Conservation (phyloP, 2,888 invertebrate genomes). For the Conops quadrifasciatus region DNA sequence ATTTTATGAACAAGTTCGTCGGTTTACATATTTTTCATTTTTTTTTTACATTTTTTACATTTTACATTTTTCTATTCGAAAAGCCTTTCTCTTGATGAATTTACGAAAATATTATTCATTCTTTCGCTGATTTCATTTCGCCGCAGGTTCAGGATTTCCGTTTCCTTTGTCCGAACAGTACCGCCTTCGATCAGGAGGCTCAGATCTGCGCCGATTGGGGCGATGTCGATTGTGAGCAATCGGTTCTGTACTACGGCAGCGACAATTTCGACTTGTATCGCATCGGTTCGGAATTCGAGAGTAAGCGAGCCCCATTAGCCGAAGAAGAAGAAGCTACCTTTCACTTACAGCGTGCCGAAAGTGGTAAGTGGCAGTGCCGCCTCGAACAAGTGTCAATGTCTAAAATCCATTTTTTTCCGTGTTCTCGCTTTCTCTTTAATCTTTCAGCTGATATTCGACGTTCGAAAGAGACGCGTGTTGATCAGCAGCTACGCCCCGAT, state of each 20-base stretch:
- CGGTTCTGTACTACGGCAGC: slow-evolving; percentile 80
- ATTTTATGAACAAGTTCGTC: no score
- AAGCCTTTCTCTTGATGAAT: no score
- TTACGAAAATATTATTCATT: no score
- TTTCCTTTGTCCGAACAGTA: slow-evolving; percentile 89
- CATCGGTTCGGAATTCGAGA: slow-evolving; percentile 79
- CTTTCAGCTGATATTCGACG: slow-evolving; percentile 59
- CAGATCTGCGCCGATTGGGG: slow-evolving; percentile 93
- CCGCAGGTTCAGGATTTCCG: slow-evolving; percentile 78
- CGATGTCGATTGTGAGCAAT: slow-evolving; percentile 86
- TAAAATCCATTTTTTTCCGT: background rate
- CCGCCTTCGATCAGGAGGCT: slow-evolving; percentile 90
- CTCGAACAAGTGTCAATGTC: background rate
- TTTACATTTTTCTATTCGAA: no score
- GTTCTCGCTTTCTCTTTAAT: background rate
- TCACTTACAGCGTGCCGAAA: slow-evolving; percentile 77
- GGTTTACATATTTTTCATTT: background rate
- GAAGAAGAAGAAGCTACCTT: slow-evolving; percentile 78
- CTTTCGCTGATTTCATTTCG: no score
- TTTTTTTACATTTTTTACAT: slow-evolving; percentile 6
- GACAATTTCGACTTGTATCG: slow-evolving; percentile 88
- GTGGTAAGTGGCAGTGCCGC: slow-evolving; percentile 63
- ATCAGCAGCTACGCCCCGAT: slow-evolving; percentile 60
- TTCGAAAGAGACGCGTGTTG: slow-evolving; percentile 59
- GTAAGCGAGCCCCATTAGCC: slow-evolving; percentile 70